These are phyloP conservation scores for Tenthredo notha DNA, from an alignment of 2,888 invertebrate genomes.

Conservation along the genomic window DNA sequence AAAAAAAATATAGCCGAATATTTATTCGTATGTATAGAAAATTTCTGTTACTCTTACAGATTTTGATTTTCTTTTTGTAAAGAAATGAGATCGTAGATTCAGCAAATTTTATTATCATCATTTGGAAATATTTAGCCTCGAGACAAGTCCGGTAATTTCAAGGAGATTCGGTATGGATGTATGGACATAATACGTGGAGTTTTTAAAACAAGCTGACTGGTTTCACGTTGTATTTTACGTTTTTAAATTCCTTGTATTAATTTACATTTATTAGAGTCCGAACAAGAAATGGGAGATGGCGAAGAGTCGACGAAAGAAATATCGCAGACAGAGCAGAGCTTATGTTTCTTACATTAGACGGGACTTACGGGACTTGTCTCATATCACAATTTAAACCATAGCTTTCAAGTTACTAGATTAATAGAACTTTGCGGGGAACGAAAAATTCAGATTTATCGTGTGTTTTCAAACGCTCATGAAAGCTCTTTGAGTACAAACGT, in stretches of 20 bases:
- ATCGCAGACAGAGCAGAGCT: not conserved
- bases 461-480: not conserved
- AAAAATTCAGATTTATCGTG: not conserved
- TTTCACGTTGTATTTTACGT: constrained; percentile 47
- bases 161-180: not conserved
- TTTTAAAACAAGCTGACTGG: constrained; percentile 44
- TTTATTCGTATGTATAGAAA: too few relatives aligned
- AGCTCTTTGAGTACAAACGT: not conserved
- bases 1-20: too few relatives aligned
- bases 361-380: not conserved
- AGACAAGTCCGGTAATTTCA: constrained; percentile 37
- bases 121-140: constrained; percentile 17
- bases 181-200: not conserved
- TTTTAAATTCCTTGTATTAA: constrained; percentile 53
- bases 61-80: not conserved
- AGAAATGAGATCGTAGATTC: not conserved
- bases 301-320: not conserved
- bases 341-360: constrained; percentile 9
- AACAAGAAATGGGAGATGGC: constrained; percentile 4
- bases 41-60: too few relatives aligned
- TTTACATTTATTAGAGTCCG: constrained; percentile 35
- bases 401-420: not conserved
- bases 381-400: constrained; percentile 9
- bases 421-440: not conserved
- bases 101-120: not conserved